Base-by-base conservation (phyloP, 2,113 vertebrate genomes). In the Vulpes lagopus region DNA sequence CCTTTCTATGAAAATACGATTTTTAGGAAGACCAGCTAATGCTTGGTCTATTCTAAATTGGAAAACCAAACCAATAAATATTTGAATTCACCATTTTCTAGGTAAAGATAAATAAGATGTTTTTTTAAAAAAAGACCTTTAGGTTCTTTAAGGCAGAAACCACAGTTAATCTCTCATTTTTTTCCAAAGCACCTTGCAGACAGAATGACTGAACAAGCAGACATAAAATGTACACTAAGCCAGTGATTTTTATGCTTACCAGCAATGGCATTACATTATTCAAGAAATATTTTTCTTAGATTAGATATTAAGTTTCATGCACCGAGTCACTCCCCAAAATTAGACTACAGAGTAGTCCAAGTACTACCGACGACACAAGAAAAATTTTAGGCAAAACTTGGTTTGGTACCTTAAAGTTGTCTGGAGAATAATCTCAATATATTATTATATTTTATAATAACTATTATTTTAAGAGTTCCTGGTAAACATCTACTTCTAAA, bases 401-500 rank as follows among this genome's bases (percentile, higher is more conserved):
- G 43, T 43, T 35, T 57, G 49, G 65, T n/a, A 88, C 22, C 30
- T 81, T 59, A 82, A 67, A 17, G 3, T 92, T 62, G 5, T 30
- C 90, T 88, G 23, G 43, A 38, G 89, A 64, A 82, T 91, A 89
- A 88, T 20, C 57, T 91, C 62, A 80, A 91, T 23, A 80, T 53
- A 76, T 69, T 69, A 91, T 67, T 71, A 73, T 49, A 76, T 15
- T 62, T 81, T 74, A 55, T 23, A 85, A 23, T 38, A 95, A 92
- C 55, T 55, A 87, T 30, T 74, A 87, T 55, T 92, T 95, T 87
- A 65, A 82, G 17, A 49, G 49, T n/a, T 60, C 30, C 30, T 49
- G 32, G 49, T 73, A 94, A 89, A 38, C 6, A 94, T 38, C 57
- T 64, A 81, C 74, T 92, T 95, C 62, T n/a, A 96, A 82, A 73